Conservation (phyloP, 2,888 invertebrate genomes). For the Papilio protenor region DNA sequence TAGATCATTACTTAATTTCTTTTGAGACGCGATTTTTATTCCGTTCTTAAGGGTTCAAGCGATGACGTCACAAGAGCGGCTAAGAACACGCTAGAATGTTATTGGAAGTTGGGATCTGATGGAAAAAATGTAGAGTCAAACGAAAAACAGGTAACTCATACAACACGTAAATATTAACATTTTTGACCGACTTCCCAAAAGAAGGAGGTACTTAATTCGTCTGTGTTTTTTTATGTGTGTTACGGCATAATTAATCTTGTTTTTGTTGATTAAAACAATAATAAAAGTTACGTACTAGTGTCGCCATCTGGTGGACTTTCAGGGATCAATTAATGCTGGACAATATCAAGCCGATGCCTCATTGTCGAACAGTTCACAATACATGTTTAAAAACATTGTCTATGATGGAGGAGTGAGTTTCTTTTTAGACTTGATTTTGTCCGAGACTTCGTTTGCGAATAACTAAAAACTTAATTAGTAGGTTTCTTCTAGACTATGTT, state of each 20-base stretch:
- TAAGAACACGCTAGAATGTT: constrained; percentile 59
- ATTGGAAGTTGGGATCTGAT: constrained; percentile 50
- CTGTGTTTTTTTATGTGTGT: no score
- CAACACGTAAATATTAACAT: not conserved
- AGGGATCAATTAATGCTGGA: not conserved
- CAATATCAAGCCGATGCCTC: constrained; percentile 19
- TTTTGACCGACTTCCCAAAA: no score
- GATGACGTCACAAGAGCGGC: constrained; percentile 54
- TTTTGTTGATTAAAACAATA: no score
- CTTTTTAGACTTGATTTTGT: not conserved
- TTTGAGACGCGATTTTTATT: no score
- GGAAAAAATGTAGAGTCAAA: constrained; percentile 49
- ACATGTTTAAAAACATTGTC: constrained; percentile 17
- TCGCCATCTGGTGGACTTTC: no score
- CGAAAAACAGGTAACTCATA: constrained; percentile 56
- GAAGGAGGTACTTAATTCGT: no score
- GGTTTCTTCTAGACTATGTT: not conserved
- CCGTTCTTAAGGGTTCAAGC: constrained; percentile 50
- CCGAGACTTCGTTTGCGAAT: no score
- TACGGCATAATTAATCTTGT: no score
- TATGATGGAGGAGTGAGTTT: constrained; percentile 31
- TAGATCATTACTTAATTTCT: no score
- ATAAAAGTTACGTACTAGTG: no score
- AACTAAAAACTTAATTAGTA: no score
- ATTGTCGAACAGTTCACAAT: constrained; percentile 18